Percentiles rank a stretch among this genome's conserved stretches.
Conservation (phyloP, 2,888 invertebrate genomes). For the Phaedon cochleariae region DNA sequence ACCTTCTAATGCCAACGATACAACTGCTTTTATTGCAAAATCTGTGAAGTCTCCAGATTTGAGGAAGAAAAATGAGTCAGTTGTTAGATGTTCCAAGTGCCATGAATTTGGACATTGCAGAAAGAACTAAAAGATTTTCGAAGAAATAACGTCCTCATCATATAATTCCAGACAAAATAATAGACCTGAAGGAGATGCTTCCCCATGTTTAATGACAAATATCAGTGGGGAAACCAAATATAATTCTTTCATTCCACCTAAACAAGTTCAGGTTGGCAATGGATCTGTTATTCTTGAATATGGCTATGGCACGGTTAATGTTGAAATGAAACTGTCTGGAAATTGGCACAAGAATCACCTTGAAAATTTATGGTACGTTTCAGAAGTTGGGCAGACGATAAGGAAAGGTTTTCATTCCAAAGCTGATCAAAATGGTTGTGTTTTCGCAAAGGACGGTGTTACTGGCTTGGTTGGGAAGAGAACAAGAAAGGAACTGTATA, state of each 20-base stretch:
- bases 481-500: background rate
- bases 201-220: background rate
- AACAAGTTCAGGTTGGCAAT: background rate
- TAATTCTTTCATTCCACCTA: background rate
- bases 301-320: background rate
- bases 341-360: slow-evolving; percentile 6
- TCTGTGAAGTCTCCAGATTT: background rate
- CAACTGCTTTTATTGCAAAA: background rate
- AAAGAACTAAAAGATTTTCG: background rate
- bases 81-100: background rate
- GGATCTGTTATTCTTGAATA: background rate
- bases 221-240: background rate
- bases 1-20: background rate
- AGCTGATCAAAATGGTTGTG: slow-evolving; percentile 6
- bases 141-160: background rate
- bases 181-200: background rate
- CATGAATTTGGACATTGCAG: background rate
- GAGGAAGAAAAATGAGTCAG: no score
- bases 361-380: slow-evolving; percentile 9
- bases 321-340: background rate
- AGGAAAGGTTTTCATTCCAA: slow-evolving; percentile 7
- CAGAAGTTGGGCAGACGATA: background rate
- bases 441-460: background rate
- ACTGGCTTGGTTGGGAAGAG: background rate
- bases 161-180: background rate